Percentiles rank a stretch among this genome's conserved stretches.
These are phyloP conservation scores for Bradypus variegatus DNA, from an alignment of 2,797 vertebrate species.

Conservation along the genomic window DNA sequence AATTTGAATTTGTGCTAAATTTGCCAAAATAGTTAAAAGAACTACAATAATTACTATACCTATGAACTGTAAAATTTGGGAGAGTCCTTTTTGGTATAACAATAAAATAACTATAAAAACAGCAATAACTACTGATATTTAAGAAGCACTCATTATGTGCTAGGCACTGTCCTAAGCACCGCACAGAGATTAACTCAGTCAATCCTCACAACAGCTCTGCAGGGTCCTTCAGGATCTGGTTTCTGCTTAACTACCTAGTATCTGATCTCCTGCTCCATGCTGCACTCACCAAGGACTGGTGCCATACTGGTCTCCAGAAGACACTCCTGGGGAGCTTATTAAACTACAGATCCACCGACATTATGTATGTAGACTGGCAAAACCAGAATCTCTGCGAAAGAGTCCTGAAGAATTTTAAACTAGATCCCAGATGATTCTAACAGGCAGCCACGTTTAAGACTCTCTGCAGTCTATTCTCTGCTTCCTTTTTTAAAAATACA, in stretches of 20 bases:
- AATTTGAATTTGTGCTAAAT: slow-evolving; percentile 37
- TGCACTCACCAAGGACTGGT: background rate
- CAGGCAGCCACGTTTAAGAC: background rate
- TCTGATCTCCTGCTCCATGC: background rate
- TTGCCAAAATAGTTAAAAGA: slow-evolving; percentile 42
- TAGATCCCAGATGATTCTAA: background rate
- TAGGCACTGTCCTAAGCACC: background rate
- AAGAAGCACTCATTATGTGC: background rate
- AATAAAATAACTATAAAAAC: background rate
- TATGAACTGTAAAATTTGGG: background rate
- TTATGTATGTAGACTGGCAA: background rate
- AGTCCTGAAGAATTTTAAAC: background rate
- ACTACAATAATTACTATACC: slow-evolving; percentile 27
- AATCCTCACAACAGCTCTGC: background rate
- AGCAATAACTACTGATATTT: background rate
- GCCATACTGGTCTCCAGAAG: background rate
- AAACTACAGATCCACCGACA: background rate
- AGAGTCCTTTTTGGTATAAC: background rate
- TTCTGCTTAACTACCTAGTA: background rate
- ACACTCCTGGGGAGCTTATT: background rate
- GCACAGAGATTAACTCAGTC: background rate
- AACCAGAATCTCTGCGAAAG: background rate
- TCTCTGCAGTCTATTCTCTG: background rate
- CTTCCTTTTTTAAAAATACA: background rate
- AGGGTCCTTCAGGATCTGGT: background rate